Conservation (phyloP, 2,888 invertebrate species). For the Galeopsomyia nigrocyanea region DNA sequence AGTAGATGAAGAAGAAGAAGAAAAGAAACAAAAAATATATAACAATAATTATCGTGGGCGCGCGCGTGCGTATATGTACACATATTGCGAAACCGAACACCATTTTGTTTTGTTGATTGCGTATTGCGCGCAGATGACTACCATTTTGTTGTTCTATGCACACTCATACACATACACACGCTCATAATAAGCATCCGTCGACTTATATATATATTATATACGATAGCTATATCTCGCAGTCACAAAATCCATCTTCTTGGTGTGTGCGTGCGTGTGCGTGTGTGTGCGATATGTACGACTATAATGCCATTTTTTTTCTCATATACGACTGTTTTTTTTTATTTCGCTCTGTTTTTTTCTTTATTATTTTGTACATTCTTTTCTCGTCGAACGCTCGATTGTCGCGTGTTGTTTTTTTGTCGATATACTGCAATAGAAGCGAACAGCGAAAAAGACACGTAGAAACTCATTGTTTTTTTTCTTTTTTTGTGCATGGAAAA, state of each 20-base stretch:
- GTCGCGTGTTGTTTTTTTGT: slow-evolving; percentile 26
- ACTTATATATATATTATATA: slow-evolving; percentile 40
- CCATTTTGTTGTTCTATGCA: slow-evolving; percentile 46
- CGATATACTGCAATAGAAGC: slow-evolving; percentile 15
- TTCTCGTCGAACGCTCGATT: slow-evolving; percentile 23
- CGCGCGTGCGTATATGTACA: slow-evolving; percentile 25
- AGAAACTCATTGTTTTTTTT: slow-evolving; percentile 31
- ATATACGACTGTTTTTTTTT: slow-evolving; percentile 39
- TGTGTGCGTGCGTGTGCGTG: slow-evolving; percentile 44
- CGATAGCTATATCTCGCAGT: slow-evolving; percentile 58
- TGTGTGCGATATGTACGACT: slow-evolving; percentile 52
- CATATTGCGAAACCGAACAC: slow-evolving; percentile 21
- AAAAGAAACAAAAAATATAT: slow-evolving; percentile 22
- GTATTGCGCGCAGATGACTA: slow-evolving; percentile 38
- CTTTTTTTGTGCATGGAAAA: not conserved
- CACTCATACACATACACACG: slow-evolving; percentile 45
- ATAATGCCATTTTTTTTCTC: slow-evolving; percentile 43
- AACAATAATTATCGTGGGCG: slow-evolving; percentile 25
- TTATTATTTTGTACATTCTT: slow-evolving; percentile 23
- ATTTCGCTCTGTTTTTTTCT: slow-evolving; percentile 9
- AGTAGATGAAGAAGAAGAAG: no score
- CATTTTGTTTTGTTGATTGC: slow-evolving; percentile 47
- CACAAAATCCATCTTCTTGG: slow-evolving; percentile 59
- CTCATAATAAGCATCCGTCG: slow-evolving; percentile 15
- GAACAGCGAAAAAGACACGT: slow-evolving; percentile 33